Conservation (phyloP, 2,888 invertebrate genomes). For the Phymatocera aterrima region DNA sequence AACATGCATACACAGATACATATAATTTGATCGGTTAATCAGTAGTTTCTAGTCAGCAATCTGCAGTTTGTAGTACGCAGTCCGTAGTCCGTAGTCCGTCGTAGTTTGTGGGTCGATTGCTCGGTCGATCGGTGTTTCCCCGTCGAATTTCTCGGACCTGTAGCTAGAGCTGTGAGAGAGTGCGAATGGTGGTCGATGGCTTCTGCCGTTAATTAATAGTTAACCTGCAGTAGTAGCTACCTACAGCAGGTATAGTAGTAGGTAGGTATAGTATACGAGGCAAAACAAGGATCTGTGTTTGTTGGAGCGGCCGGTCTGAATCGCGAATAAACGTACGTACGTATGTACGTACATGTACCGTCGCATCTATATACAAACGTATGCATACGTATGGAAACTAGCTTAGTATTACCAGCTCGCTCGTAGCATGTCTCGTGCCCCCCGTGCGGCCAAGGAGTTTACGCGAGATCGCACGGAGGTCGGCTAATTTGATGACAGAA, state of each 20-base stretch:
- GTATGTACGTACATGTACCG: background rate
- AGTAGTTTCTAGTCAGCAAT: background rate
- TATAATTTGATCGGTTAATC: background rate
- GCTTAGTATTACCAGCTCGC: no score
- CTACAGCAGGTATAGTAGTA: no score
- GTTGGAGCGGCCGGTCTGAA: background rate
- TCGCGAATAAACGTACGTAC: background rate
- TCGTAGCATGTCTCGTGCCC: background rate
- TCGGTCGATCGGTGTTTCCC: background rate
- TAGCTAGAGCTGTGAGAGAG: no score
- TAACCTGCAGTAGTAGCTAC: no score
- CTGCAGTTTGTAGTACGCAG: background rate
- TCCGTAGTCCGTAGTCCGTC: background rate
- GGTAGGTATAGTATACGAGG: no score
- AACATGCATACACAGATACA: background rate
- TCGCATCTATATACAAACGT: no score
- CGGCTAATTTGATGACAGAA: background rate
- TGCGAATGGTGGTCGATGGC: background rate
- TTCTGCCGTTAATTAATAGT: constrained; percentile 24
- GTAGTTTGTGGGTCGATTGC: constrained; percentile 31
- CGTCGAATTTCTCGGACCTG: constrained; percentile 21
- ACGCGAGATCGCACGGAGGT: background rate
- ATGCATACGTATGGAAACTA: no score
- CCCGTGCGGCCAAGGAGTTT: background rate
- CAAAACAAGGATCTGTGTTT: constrained; percentile 18